These are phyloP conservation scores for Scomber japonicus DNA, from an alignment of 2,113 vertebrate species.

Conservation along the genomic window DNA sequence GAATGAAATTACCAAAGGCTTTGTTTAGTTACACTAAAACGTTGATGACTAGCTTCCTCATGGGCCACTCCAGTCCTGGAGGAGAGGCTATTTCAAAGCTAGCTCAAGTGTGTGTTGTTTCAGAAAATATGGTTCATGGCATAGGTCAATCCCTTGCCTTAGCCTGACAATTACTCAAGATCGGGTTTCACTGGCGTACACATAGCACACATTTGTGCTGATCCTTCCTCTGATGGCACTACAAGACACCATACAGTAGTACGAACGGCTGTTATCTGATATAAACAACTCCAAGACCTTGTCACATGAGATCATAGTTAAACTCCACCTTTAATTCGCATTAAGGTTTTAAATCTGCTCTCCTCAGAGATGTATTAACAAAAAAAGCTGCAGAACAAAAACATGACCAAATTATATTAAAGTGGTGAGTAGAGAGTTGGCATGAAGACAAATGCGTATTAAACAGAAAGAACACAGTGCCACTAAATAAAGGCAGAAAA, in stretches of 20 bases:
- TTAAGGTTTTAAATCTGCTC: background rate
- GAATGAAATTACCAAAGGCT: constrained; percentile 65
- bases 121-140: constrained; percentile 77
- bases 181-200: constrained; percentile 71
- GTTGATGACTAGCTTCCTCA: constrained; percentile 64
- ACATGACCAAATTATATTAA: background rate
- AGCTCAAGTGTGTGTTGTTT: constrained; percentile 77
- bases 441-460: background rate
- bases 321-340: background rate
- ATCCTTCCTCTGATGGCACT: constrained; percentile 62
- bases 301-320: background rate
- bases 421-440: background rate
- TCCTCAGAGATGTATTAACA: background rate
- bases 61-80: constrained; percentile 42
- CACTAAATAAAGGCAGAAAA: constrained; percentile 6
- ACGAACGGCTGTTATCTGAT: constrained; percentile 36
- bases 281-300: constrained; percentile 35
- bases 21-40: constrained; percentile 74
- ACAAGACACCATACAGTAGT: constrained; percentile 35
- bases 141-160: constrained; percentile 79
- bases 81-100: constrained; percentile 70
- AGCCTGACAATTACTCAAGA: constrained; percentile 81
- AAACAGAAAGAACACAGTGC: background rate
- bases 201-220: constrained; percentile 57
- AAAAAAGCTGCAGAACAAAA: background rate